These are phyloP conservation scores for Cyclura pinguis DNA, from an alignment of 2,797 vertebrate species.

Conservation along the genomic window DNA sequence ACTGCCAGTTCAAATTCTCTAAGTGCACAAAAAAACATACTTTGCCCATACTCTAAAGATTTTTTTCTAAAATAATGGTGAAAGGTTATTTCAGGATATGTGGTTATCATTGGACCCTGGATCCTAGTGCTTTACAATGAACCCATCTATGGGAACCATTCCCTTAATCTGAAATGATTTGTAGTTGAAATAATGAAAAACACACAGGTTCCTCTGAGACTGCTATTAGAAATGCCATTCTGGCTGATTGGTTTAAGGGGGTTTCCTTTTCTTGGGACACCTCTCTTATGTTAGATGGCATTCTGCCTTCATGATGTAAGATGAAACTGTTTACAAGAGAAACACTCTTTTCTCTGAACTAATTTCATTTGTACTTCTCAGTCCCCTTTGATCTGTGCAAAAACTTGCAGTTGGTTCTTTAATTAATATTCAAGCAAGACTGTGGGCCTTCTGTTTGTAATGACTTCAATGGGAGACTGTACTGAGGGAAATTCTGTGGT, in stretches of 20 bases:
- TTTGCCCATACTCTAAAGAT: slow-evolving; percentile 53
- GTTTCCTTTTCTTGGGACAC: slow-evolving; percentile 35
- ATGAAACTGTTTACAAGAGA: slow-evolving; percentile 27
- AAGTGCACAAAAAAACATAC: slow-evolving; percentile 50
- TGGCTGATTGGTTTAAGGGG: slow-evolving; percentile 39
- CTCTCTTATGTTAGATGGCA: slow-evolving; percentile 37
- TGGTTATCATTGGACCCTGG: slow-evolving; percentile 53
- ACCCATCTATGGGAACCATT: slow-evolving; percentile 48
- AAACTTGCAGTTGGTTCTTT: slow-evolving; percentile 9
- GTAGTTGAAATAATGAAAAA: slow-evolving; percentile 53
- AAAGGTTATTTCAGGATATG: slow-evolving; percentile 70
- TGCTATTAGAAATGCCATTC: slow-evolving; percentile 35
- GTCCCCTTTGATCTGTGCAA: not conserved
- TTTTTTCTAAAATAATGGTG: slow-evolving; percentile 60
- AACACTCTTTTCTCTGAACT: slow-evolving; percentile 14
- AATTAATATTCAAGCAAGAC: not conserved
- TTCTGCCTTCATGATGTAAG: slow-evolving; percentile 39
- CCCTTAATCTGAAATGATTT: slow-evolving; percentile 61
- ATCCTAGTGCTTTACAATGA: slow-evolving; percentile 50
- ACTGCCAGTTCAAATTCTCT: slow-evolving; percentile 64
- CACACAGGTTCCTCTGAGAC: slow-evolving; percentile 34
- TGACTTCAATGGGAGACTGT: not conserved
- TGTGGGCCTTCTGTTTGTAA: slow-evolving; percentile 8
- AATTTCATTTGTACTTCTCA: slow-evolving; percentile 3
- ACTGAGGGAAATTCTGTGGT: not conserved